Evolutionary conservation across 2,797 vertebrate genomes (phyloP), one percentile per base, ranked within the genome.

Genomic region (Rhinichthys osculus): DNA sequence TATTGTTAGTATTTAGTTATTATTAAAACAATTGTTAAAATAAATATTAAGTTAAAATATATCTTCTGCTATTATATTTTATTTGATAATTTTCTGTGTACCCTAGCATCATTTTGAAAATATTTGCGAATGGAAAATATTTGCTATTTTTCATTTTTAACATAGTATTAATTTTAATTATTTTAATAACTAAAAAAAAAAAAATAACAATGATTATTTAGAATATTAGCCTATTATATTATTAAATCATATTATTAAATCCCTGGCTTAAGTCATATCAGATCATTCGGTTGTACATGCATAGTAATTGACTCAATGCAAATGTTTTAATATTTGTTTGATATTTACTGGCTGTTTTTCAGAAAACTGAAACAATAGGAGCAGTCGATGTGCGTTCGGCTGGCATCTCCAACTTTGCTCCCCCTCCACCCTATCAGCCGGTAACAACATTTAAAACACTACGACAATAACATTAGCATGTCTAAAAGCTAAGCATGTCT

Each of bases 361-460:
- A 91, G 89, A 90, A 89, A 83, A 87, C 87, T 59, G 93, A 82
- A 50, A 80, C 44, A n/a, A 78, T 85, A 21, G 90, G 9, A 69
- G 86, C 90, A 50, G 82, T 90, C 23, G 44, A 87, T 50, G 89
- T 91, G 76, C 82, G 87, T 17, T 92, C 93, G 54, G 88, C 89
- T 62, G 91, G 85, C 10, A 87, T 88, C 27, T 70, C 89, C n/a
- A 93, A 86, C 88, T 92, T 91, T 85, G 90, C 94, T 40, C 90
- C 94, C 4, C 87, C 92, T 70, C 92, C 91, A 8, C 57, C 89
- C 47, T 27, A 84, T 62, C 88, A 82, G 27, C 89, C 90, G 89
- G 92, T 93, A 90, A 85, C 62, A 30, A 4, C 57, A 1, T 35
- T 54, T n/a, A 71, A 74, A 54, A 79, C 11, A 30, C 38, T 8